Evolutionary conservation across 2,888 invertebrate genomes (phyloP), one percentile per base, ranked within the genome.

Genomic region (Dermolepida albohirtum): DNA sequence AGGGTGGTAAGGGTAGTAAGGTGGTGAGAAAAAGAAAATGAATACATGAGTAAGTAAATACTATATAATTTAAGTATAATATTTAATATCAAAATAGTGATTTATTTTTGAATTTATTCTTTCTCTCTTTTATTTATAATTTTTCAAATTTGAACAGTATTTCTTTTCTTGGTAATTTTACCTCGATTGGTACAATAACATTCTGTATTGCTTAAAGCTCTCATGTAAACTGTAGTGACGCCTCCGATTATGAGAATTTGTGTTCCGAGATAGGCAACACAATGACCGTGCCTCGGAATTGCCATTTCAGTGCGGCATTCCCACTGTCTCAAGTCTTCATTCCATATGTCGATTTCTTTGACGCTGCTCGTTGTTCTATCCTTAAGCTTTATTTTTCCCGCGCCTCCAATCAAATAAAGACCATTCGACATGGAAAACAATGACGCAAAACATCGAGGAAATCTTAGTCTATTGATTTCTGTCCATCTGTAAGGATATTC

Each of bases 381-480:
- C 83, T 85, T 86, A 64, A 85, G 85, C 2, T 83, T 78, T 5
- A 85, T 80, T 77, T 86, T 87, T 2, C 88, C 88, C 43, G 90
- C 90, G 1, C 92, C 92, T 0, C 91, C 92, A 66, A 92, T 85
- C 40, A 91, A 80, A 76, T 88, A 91, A 49, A 92, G 78, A 69
- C 85, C 85, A 75, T 89, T 88, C 66, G 87, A 86, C 84, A 88
- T 86, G 8, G 86, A 81, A 74, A 88, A 79, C 73, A 82, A 75
- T 84, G 75, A 87, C 74, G 72, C 85, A 85, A 67, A 88, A 82
- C 80, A 88, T 83, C 83, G 82, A 1, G 88, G 88, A 74, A 87
- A 87, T 17, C 86, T 82, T 49, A 88, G 78, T 72, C 79, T 84
- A 70, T 86, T 84, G 67, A 88, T 86, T 79, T 86, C 84, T 0